Base-by-base conservation (phyloP, 2,888 invertebrate species). In the Byasa hedistus region DNA sequence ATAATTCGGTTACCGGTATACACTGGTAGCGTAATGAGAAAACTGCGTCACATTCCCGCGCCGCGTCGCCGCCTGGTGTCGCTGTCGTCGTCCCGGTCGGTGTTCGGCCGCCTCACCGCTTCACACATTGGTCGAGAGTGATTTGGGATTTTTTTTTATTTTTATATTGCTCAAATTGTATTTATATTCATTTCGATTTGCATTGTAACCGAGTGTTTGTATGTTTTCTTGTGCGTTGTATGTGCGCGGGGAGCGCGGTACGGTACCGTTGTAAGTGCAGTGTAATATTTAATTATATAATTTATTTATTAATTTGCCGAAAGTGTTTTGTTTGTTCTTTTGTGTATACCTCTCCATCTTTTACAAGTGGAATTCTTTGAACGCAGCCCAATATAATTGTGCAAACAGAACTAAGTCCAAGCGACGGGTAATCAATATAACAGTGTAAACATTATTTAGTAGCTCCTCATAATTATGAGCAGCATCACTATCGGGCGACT, bases 271-370 rank as follows among this genome's bases (percentile, higher is more conserved):
- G 84, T 89, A 89, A 86, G 88, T 85, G 89, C 88, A 87, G 89
- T 90, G 87, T 88, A 82, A 88, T 89, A 90, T 90, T 87, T 85
- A 90, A 89, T 87, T 88, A 80, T 87, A 91, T 89, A 89, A 91
- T 91, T 91, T 91, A 91, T 91, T 91, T 91, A 91, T 91, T 91
- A 85, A 91, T 91, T 91, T 91, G 91, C 90, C 74, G 75, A 48
- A 61, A 71, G 75, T 73, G 80, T 79, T 78, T 80, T 79, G 36
- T 68, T 71, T 72, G 8, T 23, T 5, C 27, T 32, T 10, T 7
- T 10, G 32, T 32, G 32, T 10, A 32, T 1, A 32, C 32, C 32
- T 32, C 8, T 32, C 8, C 27, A 27, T 10, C 8, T 32, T 8
- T 10, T 2, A n/a, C n/a, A n/a, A n/a, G n/a, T n/a, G n/a, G n/a